Evolutionary conservation across 2,797 vertebrate genomes (phyloP), one percentile per base, ranked within the genome.

Genomic region (Knipowitschia caucasica): DNA sequence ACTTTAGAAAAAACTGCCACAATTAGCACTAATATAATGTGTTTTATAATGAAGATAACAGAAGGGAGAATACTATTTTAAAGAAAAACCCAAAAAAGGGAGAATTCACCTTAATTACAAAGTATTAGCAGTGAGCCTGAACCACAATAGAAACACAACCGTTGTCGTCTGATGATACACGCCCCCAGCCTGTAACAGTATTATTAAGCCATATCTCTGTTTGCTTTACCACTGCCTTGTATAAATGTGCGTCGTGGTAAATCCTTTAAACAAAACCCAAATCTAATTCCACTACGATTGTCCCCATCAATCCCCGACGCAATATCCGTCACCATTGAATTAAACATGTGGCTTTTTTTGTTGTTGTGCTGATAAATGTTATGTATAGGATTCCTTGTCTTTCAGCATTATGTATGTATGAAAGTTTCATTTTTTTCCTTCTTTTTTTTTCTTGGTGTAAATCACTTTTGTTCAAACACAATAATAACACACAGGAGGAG

Each of bases 341-440:
- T 65, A 14, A 25, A 63, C 15, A 71, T 55, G 64, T 23, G 29
- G 9, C 26, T 58, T 56, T n/a, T n/a, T 65, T 65, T 66, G 35
- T n/a, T n/a, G n/a, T 56, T 50, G 51, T 34, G 49, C 6, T 7
- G 33, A 3, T 26, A 8, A 51, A 46, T 40, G 69, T 24, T 54
- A 56, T 59, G 27, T 23, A 64, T 56, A n/a, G n/a, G 55, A 55
- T 50, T 47, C 31, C 54, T 23, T 27, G 39, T 52, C 59, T 64
- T 46, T 35, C 27, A 46, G 27, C 33, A 24, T 63, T 53, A 51
- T 1, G 2, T 9, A 6, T 57, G 24, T 33, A 44, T 26, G 35
- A 56, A 25, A 29, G 50, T 11, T 4, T 4, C 8, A 27, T 42
- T 8, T 50, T 31, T 14, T 0, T 14, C 7, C 7, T 52, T 67